A percentile compares a stretch with the other conserved stretches of the same genome.
Evolutionary conservation across 2,888 invertebrate genomes (phyloP).

Genomic region (Synanthedon myopaeformis): DNA sequence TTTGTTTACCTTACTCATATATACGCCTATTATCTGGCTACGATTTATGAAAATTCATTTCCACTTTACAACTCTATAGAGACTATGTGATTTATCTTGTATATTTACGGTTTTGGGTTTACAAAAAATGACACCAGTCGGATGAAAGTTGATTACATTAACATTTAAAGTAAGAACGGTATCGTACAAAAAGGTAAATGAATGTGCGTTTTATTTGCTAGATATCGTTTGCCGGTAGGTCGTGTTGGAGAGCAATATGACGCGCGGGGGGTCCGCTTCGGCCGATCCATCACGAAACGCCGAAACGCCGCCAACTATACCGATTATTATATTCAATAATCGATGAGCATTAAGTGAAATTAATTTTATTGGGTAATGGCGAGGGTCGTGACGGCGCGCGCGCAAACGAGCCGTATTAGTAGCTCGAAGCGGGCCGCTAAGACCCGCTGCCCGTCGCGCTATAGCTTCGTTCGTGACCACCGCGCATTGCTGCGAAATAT

Average conservation of each 20-base stretch:
- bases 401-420: constrained; percentile 50
- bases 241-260: constrained; percentile 34
- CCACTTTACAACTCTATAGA: neutral
- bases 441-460: constrained; percentile 16
- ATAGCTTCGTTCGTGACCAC: neutral
- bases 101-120: neutral
- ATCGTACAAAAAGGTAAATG: neutral
- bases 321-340: constrained; percentile 61
- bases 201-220: neutral
- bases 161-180: neutral
- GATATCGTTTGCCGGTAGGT: constrained; percentile 22
- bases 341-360: constrained; percentile 67
- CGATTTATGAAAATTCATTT: constrained; percentile 5
- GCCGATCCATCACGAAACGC: constrained; percentile 54
- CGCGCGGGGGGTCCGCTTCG: constrained; percentile 49
- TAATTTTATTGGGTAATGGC: constrained; percentile 65
- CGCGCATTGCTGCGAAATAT: constrained; percentile 18
- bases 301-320: constrained; percentile 50
- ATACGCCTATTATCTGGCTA: constrained; percentile 22
- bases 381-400: constrained; percentile 55
- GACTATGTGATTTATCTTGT: neutral
- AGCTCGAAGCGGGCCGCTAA: constrained; percentile 19
- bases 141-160: neutral
- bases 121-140: too few species aligned
- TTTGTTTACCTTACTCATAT: constrained; percentile 16